A percentile compares a stretch with the other conserved stretches of the same genome.
Evolutionary conservation across 2,888 invertebrate species (phyloP).

Genomic region (Diogma glabrata): DNA sequence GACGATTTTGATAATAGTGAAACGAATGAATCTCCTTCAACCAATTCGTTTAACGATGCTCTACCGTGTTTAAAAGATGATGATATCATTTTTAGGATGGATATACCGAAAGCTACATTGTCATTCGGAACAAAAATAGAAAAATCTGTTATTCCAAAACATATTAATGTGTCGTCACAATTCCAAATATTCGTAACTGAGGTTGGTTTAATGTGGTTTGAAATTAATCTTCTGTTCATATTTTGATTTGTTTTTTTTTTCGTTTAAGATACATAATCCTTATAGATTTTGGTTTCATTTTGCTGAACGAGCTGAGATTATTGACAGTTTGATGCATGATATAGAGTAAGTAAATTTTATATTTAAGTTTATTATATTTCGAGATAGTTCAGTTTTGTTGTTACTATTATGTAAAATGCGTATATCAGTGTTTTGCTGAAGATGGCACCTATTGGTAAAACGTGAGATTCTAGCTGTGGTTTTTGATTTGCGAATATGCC

Average conservation of each 20-base stretch:
- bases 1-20: not conserved
- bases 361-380: not conserved
- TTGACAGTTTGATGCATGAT: constrained; percentile 22
- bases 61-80: not conserved
- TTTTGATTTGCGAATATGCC: too few relatives aligned
- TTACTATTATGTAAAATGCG: too few relatives aligned
- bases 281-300: constrained; percentile 29
- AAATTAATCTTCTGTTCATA: too few relatives aligned
- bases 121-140: not conserved
- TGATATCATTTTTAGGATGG: not conserved
- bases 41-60: too few relatives aligned
- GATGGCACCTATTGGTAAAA: too few relatives aligned
- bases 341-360: constrained; percentile 25
- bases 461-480: too few relatives aligned
- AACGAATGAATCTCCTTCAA: too few relatives aligned
- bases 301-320: constrained; percentile 22
- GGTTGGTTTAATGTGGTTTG: too few relatives aligned
- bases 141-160: not conserved
- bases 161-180: not conserved
- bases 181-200: not conserved
- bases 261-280: constrained; percentile 20
- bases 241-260: not conserved
- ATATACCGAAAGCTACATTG: not conserved
- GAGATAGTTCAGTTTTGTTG: not conserved
- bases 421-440: too few relatives aligned